Evolutionary conservation across 2,888 invertebrate genomes (phyloP).

Genomic region (Eupsilia transversa): DNA sequence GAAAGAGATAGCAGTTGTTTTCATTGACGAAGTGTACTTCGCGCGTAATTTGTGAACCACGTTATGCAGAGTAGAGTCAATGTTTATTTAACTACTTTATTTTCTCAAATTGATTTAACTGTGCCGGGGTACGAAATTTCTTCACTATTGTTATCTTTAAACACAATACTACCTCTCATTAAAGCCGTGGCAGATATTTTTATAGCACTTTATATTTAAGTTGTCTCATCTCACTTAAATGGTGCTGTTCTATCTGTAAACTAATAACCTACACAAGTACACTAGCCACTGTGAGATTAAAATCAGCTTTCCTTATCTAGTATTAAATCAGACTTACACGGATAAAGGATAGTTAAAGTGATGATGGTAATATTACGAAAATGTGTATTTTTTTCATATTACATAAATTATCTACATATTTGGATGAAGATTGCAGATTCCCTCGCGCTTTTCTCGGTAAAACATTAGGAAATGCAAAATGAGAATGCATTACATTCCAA

Average conservation of each 20-base stretch:
- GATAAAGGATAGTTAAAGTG: background rate
- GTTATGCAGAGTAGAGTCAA: no score
- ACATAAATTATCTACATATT: background rate
- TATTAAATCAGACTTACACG: background rate
- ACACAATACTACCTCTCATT: no score
- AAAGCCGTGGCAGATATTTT: no score
- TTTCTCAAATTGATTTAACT: no score
- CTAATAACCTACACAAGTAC: background rate
- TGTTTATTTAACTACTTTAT: no score
- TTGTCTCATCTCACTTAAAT: background rate
- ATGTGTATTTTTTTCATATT: background rate
- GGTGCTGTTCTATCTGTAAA: background rate
- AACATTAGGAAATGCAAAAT: slow-evolving; percentile 10
- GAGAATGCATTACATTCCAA: background rate
- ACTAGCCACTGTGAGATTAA: background rate
- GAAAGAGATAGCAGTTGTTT: no score
- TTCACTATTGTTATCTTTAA: no score
- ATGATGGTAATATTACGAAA: background rate
- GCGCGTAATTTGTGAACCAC: no score
- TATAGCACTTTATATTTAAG: no score
- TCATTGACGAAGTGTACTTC: no score
- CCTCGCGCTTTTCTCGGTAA: background rate
- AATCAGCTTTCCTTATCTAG: background rate
- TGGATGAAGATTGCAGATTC: background rate
- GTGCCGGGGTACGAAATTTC: no score